Percentiles rank a stretch among this genome's conserved stretches.
phyloP scores from a whole-genome alignment of 2,797 vertebrate genomes.

The Acipenser oxyrinchus region DNA sequence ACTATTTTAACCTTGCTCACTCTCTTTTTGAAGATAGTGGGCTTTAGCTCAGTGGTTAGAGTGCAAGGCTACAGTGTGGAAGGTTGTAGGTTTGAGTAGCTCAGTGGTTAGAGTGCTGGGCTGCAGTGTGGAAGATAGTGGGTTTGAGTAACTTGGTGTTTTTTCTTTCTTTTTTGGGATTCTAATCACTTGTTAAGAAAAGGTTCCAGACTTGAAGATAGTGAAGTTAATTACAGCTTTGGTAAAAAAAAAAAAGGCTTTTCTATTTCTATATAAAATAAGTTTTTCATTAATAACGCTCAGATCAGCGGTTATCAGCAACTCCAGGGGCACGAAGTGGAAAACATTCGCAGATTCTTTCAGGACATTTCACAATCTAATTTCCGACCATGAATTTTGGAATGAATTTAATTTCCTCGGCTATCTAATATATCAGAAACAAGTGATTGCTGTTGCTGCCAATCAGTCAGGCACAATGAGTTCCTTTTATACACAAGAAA shows the following conservation, averaged over 20 bases:
- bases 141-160: too few species aligned
- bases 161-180: constrained; percentile 21
- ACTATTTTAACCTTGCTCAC: too few species aligned
- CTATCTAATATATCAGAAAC: constrained; percentile 69
- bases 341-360: constrained; percentile 61
- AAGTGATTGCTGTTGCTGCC: constrained; percentile 61
- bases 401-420: constrained; percentile 68
- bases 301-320: constrained; percentile 64
- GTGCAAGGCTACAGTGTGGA: too few species aligned
- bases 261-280: constrained; percentile 45
- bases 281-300: constrained; percentile 65
- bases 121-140: too few species aligned
- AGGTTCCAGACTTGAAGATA: constrained; percentile 45
- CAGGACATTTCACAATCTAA: constrained; percentile 65
- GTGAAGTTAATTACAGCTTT: constrained; percentile 59
- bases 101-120: too few species aligned
- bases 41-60: too few species aligned
- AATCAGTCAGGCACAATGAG: constrained; percentile 53
- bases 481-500: constrained; percentile 40
- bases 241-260: constrained; percentile 31
- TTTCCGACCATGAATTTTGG: constrained; percentile 65
- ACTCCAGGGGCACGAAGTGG: constrained; percentile 46
- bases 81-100: too few species aligned
- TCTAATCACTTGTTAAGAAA: constrained; percentile 45
- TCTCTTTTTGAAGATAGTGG: too few species aligned